A percentile compares a stretch with the other conserved stretches of the same genome.
These are phyloP conservation scores for Champsocephalus gunnari DNA, from an alignment of 2,797 vertebrate species.

Conservation along the genomic window DNA sequence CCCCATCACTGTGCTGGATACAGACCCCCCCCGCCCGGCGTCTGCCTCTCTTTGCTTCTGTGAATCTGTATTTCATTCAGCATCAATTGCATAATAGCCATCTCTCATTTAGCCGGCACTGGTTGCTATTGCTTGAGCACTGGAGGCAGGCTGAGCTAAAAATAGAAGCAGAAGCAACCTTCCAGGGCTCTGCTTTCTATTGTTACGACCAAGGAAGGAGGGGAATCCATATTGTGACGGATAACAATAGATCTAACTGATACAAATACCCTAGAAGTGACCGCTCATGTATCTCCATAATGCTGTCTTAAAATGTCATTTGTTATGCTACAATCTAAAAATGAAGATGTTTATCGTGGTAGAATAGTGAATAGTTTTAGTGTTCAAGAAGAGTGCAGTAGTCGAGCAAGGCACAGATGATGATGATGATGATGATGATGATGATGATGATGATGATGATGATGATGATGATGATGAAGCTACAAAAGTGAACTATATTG, in stretches of 20 bases:
- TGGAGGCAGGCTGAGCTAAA: constrained; percentile 65
- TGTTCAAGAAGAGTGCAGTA: background rate
- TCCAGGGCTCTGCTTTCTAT: constrained; percentile 55
- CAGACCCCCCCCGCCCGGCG: constrained; percentile 5
- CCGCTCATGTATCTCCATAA: background rate
- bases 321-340: background rate
- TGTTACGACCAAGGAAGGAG: constrained; percentile 31
- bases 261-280: background rate
- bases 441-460: no score
- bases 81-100: constrained; percentile 73
- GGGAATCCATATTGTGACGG: background rate
- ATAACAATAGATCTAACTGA: constrained; percentile 21
- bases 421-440: no score
- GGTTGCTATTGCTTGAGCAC: constrained; percentile 59
- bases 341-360: background rate
- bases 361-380: background rate
- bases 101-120: constrained; percentile 72
- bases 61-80: constrained; percentile 70
- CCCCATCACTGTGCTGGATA: constrained; percentile 68
- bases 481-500: background rate
- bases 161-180: constrained; percentile 61
- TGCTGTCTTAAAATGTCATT: no score
- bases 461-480: background rate
- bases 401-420: constrained; percentile 16
- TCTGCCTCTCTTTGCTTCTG: constrained; percentile 44